Conservation (phyloP, 2,797 vertebrate genomes). For the Pangasius macronema region DNA sequence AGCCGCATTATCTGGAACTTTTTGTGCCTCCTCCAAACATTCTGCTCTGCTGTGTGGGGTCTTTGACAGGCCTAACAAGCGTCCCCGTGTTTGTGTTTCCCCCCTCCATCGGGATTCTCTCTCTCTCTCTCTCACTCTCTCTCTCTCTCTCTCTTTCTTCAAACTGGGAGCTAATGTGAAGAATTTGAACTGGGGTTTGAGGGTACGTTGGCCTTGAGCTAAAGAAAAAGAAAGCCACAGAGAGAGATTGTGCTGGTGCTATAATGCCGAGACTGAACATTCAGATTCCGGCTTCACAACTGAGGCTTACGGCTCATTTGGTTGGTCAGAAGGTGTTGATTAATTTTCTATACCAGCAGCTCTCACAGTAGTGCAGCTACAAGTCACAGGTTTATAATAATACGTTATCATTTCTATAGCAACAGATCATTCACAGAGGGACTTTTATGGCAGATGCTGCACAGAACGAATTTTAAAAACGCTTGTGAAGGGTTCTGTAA, state of each 20-base stretch:
- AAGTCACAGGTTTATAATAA: background rate
- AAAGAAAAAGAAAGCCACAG: slow-evolving; percentile 17
- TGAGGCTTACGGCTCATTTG: too few relatives aligned
- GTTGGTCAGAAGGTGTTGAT: background rate
- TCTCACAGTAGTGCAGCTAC: background rate
- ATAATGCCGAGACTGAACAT: background rate
- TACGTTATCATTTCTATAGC: background rate
- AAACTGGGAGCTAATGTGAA: slow-evolving; percentile 34
- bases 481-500: background rate
- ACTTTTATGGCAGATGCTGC: background rate
- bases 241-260: background rate
- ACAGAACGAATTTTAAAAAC: background rate
- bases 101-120: slow-evolving; percentile 21
- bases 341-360: background rate
- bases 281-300: background rate
- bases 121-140: slow-evolving; percentile 30
- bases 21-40: slow-evolving; percentile 59
- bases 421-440: background rate
- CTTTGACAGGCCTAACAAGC: slow-evolving; percentile 62
- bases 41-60: slow-evolving; percentile 58
- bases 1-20: slow-evolving; percentile 54
- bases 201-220: slow-evolving; percentile 28
- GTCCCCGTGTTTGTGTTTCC: slow-evolving; percentile 55
- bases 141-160: slow-evolving; percentile 20
- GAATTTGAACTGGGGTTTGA: slow-evolving; percentile 51